phyloP scores from a whole-genome alignment of 1,140 invertebrate genomes.

The Tribolium madens region DNA sequence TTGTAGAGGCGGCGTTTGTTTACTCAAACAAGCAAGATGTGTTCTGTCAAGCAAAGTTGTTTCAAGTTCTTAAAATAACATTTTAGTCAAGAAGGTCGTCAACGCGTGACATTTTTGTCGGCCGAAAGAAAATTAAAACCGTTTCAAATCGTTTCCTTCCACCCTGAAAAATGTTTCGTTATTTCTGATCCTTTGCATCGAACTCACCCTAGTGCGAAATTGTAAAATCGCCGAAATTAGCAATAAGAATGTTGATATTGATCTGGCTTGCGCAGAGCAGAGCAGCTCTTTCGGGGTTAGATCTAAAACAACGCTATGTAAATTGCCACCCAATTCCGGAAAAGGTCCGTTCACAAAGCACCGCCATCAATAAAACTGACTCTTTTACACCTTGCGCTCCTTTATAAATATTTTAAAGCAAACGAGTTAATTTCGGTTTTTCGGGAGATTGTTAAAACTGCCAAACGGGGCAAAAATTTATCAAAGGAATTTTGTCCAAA shows the following conservation, averaged over 20 bases:
- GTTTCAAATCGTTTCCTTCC: conserved; percentile 22
- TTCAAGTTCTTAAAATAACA: conserved; percentile 46
- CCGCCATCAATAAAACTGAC: conserved; percentile 24
- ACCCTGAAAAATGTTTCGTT: background rate
- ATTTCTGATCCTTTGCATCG: conserved; percentile 10
- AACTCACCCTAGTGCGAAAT: conserved; percentile 10
- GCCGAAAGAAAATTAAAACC: background rate
- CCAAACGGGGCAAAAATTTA: conserved; percentile 30
- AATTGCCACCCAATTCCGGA: conserved; percentile 52
- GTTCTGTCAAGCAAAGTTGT: conserved; percentile 27
- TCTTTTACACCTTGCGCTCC: conserved; percentile 9
- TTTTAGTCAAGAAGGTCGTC: conserved; percentile 33
- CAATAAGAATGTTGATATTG: conserved; percentile 52
- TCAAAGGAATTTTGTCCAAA: conserved; percentile 2
- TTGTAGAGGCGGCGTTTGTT: conserved; percentile 41
- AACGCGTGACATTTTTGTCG: conserved; percentile 35
- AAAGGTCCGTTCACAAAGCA: conserved; percentile 39
- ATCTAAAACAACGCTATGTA: conserved; percentile 48
- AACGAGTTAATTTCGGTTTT: conserved; percentile 23
- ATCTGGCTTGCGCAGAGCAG: conserved; percentile 50
- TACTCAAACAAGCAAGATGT: conserved; percentile 40
- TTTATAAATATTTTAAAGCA: conserved; percentile 35
- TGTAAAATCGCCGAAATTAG: conserved; percentile 34
- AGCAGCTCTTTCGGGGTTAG: conserved; percentile 38
- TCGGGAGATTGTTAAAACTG: conserved; percentile 44